Base-by-base conservation (phyloP, 2,888 invertebrate species). In the Torymus tubicola region DNA sequence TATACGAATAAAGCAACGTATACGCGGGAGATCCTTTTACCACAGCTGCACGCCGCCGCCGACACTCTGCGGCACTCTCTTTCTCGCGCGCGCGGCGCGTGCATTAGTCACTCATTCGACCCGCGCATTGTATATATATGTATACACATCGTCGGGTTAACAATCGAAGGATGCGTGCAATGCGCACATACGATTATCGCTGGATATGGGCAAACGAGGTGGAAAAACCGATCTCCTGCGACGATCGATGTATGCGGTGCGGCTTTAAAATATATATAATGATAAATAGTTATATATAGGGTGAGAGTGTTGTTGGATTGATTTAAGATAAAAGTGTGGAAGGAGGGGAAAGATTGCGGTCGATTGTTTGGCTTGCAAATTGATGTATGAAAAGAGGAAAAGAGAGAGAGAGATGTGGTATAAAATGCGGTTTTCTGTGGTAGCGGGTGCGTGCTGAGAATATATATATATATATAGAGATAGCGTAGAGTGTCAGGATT, bases 171-270 rank as follows among this genome's bases (percentile, higher is more conserved):
- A 53, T 53, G 21, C 16, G 65, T 11, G 16, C 16, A 31, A 52
- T 12, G 57, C 14, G 16, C 1, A 21, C 13, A 2, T 57, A 18
- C 11, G 58, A 71, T 71, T 64, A 78, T 65, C 57, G 52, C 68
- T n/a, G 31, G 50, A 63, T 76, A 63, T 16, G 50, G 70, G 42
- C 52, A 70, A 64, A 70, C 50, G 1, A 2, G 16, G 14, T 55
- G 55, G 53, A 53, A 53, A 53, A 65, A n/a, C 61, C 52, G 68
- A 76, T 77, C 77, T 18, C n/a, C n/a, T n/a, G n/a, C 58, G 57
- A 21, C 55, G 64, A 69, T 77, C 55, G 69, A 65, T 16, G 21
- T 14, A n/a, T 14, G 14, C 21, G 31, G 53, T 11, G 50, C 10
- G 55, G 16, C 16, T 57, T 50, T 64, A 70, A 64, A 57, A 64